Evolutionary conservation across 2,888 invertebrate genomes (phyloP).

Genomic region (Allacma fusca): DNA sequence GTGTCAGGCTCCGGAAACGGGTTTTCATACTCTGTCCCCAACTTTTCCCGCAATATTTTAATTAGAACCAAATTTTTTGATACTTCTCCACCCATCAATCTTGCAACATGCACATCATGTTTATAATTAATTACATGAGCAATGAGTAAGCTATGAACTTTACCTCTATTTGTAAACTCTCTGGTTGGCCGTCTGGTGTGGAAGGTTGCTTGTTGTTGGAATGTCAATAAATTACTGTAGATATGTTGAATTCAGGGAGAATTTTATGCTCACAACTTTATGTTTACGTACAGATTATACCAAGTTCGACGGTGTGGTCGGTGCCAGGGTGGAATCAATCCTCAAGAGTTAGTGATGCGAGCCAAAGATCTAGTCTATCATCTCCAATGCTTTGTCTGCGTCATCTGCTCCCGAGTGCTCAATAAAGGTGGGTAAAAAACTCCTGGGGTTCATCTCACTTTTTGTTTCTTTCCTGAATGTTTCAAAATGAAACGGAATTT

Average conservation of each 20-base stretch:
- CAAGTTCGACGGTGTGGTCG: conserved; percentile 85
- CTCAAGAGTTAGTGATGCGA: conserved; percentile 89
- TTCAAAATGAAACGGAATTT: too few species aligned
- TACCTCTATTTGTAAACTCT: too few species aligned
- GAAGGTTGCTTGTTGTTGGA: too few species aligned
- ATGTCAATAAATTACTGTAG: too few species aligned
- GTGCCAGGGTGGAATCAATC: conserved; percentile 83
- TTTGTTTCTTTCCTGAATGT: too few species aligned
- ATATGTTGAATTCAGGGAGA: too few species aligned
- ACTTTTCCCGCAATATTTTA: neutral
- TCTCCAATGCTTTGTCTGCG: conserved; percentile 87
- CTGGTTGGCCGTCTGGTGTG: too few species aligned
- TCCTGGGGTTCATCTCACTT: neutral
- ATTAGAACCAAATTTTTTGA: conserved; percentile 5
- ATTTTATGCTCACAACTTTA: too few species aligned
- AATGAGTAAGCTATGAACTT: too few species aligned
- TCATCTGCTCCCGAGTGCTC: conserved; percentile 80
- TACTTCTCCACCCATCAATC: neutral
- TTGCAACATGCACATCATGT: too few species aligned
- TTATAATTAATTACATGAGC: too few species aligned
- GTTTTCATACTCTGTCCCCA: neutral
- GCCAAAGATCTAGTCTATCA: conserved; percentile 88
- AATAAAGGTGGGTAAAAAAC: conserved; percentile 69
- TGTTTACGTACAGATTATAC: conserved; percentile 76
- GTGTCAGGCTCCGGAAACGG: conserved; percentile 5